phyloP scores from a whole-genome alignment of 2,797 vertebrate species.

The Hippocampus kuda region DNA sequence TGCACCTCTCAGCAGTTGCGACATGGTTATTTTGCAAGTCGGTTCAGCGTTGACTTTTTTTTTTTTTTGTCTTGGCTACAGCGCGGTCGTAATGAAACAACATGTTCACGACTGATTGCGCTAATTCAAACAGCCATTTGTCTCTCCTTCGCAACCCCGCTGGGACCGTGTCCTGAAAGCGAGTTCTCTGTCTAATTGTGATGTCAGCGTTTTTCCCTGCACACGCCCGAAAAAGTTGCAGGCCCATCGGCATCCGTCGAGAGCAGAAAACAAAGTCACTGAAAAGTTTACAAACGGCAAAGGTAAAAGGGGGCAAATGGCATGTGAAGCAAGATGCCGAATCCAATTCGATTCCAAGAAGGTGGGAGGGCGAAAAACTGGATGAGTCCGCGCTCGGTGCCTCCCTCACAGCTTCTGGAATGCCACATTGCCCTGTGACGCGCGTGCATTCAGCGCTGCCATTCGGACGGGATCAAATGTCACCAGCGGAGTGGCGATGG shows the following conservation, averaged over 20 bases:
- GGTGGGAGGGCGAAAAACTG: slow-evolving; percentile 9
- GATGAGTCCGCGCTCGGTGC: slow-evolving; percentile 25
- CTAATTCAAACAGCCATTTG: slow-evolving; percentile 55
- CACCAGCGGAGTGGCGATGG: slow-evolving; percentile 34
- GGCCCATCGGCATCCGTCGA: slow-evolving; percentile 15
- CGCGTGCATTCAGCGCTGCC: slow-evolving; percentile 38
- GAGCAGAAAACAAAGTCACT: slow-evolving; percentile 6
- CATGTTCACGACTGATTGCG: slow-evolving; percentile 24
- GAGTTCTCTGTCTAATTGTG: slow-evolving; percentile 49
- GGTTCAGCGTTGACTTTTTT: too few species aligned
- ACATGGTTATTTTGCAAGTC: neutral
- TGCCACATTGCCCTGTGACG: slow-evolving; percentile 24
- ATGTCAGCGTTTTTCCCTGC: slow-evolving; percentile 50
- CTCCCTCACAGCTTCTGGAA: slow-evolving; percentile 42
- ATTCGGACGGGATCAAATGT: slow-evolving; percentile 47
- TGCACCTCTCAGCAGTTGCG: neutral
- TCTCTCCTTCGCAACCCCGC: slow-evolving; percentile 34
- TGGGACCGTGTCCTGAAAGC: slow-evolving; percentile 41
- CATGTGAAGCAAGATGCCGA: neutral
- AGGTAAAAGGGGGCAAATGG: slow-evolving; percentile 1
- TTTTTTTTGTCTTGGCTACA: slow-evolving; percentile 5
- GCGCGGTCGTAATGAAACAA: slow-evolving; percentile 12
- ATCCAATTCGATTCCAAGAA: neutral
- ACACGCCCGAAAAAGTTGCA: slow-evolving; percentile 16
- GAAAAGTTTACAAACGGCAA: slow-evolving; percentile 16